These are phyloP conservation scores for Thamnaconus septentrionalis DNA, from an alignment of 2,113 vertebrate species.

Conservation along the genomic window DNA sequence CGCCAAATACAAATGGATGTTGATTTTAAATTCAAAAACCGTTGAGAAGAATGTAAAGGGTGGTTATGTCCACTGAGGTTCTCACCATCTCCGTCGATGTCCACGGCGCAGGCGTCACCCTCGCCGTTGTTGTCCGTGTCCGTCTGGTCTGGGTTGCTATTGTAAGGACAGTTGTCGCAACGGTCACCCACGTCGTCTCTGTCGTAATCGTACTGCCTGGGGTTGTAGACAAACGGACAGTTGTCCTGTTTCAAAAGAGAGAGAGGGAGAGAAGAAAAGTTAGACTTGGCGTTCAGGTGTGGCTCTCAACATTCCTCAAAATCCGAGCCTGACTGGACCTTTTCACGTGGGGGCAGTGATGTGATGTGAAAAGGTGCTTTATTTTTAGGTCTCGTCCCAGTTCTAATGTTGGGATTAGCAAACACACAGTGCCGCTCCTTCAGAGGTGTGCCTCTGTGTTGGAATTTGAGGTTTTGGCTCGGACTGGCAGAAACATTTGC, in stretches of 20 bases:
- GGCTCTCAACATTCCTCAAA: conserved; percentile 40
- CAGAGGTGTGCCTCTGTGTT: conserved; percentile 50
- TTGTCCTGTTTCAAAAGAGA: conserved; percentile 85
- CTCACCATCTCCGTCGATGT: conserved; percentile 97
- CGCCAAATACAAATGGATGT: neutral
- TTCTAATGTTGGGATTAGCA: conserved; percentile 60
- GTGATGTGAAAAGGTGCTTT: conserved; percentile 53
- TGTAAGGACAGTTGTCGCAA: conserved; percentile 98
- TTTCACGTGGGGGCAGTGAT: conserved; percentile 34
- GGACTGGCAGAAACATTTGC: conserved; percentile 55
- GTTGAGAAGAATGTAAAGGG: neutral
- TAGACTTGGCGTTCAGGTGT: conserved; percentile 35
- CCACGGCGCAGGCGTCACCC: conserved; percentile 93
- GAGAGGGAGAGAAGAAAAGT: neutral
- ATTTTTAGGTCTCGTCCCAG: conserved; percentile 55
- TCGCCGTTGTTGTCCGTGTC: conserved; percentile 96
- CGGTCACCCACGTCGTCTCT: conserved; percentile 95
- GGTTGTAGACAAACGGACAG: conserved; percentile 95
- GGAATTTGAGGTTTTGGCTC: conserved; percentile 71
- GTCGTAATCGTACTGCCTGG: conserved; percentile 97
- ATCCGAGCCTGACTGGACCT: conserved; percentile 28
- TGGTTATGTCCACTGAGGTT: neutral
- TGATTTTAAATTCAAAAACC: neutral
- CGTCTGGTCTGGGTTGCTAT: conserved; percentile 95
- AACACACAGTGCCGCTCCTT: conserved; percentile 57